Conservation (phyloP, 2,888 invertebrate species). For the Smittia aterrima region DNA sequence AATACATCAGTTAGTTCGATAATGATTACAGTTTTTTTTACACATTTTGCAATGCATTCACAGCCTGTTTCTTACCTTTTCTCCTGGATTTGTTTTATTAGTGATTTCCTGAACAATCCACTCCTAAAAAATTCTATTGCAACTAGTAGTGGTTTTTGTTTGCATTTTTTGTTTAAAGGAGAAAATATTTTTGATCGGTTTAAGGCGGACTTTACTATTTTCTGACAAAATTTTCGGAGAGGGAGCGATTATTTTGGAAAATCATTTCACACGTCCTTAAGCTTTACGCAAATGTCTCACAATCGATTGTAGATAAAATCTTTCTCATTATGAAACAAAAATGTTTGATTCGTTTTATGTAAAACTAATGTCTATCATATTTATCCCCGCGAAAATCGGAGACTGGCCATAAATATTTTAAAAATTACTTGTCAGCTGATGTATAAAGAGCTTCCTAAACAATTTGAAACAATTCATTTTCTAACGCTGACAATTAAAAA, state of each 20-base stretch:
- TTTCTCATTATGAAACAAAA: background rate
- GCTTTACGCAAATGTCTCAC: constrained; percentile 20
- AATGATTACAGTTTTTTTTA: constrained; percentile 22
- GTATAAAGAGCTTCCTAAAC: constrained; percentile 18
- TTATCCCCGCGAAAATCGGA: background rate
- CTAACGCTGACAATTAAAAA: background rate
- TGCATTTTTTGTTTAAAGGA: no score
- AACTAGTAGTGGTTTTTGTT: background rate
- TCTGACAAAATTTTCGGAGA: background rate
- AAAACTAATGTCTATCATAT: background rate
- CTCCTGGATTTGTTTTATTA: constrained; percentile 25
- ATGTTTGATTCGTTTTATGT: background rate
- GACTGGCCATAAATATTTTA: background rate
- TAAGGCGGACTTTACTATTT: background rate
- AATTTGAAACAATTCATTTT: background rate
- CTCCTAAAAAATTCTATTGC: no score
- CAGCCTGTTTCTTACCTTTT: constrained; percentile 31
- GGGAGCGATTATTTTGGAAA: background rate
- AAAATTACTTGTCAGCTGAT: background rate
- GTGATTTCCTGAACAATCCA: background rate
- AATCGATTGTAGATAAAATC: constrained; percentile 8
- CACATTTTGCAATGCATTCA: constrained; percentile 34
- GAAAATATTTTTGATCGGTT: constrained; percentile 13
- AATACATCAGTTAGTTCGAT: constrained; percentile 8
- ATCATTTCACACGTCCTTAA: background rate